Conservation (phyloP, 2,113 vertebrate genomes). For the Forbesichthys agassizii region DNA sequence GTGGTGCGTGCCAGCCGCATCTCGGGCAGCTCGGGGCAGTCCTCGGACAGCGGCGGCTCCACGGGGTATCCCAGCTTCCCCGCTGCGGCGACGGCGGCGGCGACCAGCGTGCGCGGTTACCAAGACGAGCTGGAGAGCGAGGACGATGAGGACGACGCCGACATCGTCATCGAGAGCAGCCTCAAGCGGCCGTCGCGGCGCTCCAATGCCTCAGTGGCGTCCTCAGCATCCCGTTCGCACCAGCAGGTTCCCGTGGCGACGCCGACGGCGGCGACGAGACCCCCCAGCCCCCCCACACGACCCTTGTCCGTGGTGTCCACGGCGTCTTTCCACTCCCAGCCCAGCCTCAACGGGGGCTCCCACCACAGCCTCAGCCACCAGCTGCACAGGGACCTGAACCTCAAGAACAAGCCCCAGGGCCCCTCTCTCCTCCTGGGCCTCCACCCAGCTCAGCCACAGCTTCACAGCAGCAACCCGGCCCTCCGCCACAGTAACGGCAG, state of each 20-base stretch:
- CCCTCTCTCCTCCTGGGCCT: conserved; percentile 76
- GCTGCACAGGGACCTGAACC: conserved; percentile 79
- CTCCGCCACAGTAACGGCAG: conserved; percentile 88
- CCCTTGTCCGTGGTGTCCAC: conserved; percentile 77
- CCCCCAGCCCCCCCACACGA: conserved; percentile 70
- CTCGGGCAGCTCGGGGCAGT: conserved; percentile 89
- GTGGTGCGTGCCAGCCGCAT: conserved; percentile 89
- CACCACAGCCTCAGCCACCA: conserved; percentile 75
- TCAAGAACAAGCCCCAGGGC: conserved; percentile 67
- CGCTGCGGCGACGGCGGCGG: conserved; percentile 57
- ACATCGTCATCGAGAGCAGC: conserved; percentile 92
- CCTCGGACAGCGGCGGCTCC: conserved; percentile 85
- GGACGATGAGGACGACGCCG: conserved; percentile 91
- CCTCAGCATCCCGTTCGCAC: conserved; percentile 55
- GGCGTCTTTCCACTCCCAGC: conserved; percentile 80
- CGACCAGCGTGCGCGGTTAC: conserved; percentile 81
- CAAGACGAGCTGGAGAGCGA: conserved; percentile 94
- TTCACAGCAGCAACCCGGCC: conserved; percentile 75
- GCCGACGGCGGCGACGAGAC: conserved; percentile 20
- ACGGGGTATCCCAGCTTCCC: conserved; percentile 83
- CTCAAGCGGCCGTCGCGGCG: conserved; percentile 80
- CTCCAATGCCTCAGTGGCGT: conserved; percentile 70
- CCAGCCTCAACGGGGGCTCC: conserved; percentile 81
- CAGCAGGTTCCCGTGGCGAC: conserved; percentile 34
- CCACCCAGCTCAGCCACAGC: conserved; percentile 50